Conservation (phyloP, 2,113 vertebrate species). For the Acanthisitta chloris region DNA sequence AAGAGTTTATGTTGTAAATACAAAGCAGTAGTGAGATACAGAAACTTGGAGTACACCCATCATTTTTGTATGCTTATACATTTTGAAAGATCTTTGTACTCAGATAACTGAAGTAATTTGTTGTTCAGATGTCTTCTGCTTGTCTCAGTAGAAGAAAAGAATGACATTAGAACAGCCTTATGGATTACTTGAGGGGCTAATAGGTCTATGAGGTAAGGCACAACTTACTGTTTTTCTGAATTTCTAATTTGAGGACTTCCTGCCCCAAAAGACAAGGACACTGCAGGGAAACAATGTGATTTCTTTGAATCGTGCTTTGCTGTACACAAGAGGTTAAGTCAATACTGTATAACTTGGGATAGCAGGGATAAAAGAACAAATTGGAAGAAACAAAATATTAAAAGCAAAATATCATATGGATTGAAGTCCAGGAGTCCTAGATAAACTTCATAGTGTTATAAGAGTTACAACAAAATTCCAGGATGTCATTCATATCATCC, state of each 20-base stretch:
- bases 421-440: background rate
- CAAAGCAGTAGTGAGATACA: background rate
- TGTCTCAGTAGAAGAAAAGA: background rate
- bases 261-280: background rate
- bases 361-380: background rate
- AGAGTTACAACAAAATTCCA: background rate
- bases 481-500: background rate
- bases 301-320: background rate
- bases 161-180: background rate
- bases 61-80: background rate
- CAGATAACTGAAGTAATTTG: background rate
- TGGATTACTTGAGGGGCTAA: background rate
- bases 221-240: accelerated
- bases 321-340: background rate
- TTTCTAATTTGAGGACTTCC: background rate
- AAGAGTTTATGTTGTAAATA: background rate
- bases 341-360: background rate
- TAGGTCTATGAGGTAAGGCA: background rate
- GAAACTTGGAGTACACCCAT: background rate
- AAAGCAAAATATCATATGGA: background rate
- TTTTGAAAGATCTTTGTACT: background rate
- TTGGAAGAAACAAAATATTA: background rate
- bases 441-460: background rate
- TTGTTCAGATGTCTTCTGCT: background rate
- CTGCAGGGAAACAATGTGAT: background rate